Evolutionary conservation across 2,113 vertebrate genomes (phyloP).

Genomic region (Mirza zaza): DNA sequence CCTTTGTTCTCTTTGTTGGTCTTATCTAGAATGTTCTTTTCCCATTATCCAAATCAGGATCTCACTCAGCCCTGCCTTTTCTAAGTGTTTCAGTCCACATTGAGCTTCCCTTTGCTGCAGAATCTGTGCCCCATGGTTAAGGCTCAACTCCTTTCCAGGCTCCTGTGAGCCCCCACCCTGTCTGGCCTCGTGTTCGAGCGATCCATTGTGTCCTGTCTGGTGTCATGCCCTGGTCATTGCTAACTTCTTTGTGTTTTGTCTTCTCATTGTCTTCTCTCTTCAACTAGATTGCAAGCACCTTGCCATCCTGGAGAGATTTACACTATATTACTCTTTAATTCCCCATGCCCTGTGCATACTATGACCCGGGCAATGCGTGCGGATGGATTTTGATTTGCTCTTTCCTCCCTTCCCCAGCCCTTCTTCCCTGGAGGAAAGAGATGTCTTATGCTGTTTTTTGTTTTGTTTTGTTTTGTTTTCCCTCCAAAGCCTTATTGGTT

Average conservation of each 20-base stretch:
- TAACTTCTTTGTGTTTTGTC: background rate
- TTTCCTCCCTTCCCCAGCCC: background rate
- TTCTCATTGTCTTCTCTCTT: background rate
- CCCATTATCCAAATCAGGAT: background rate
- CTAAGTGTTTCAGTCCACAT: fast-evolving
- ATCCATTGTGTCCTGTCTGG: too few relatives aligned
- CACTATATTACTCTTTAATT: background rate
- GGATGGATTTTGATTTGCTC: background rate
- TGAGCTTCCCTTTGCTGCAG: background rate
- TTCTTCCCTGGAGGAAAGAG: background rate
- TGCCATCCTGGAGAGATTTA: background rate
- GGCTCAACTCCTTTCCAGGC: background rate
- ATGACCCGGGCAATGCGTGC: background rate
- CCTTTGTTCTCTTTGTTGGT: background rate
- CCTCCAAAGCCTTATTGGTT: background rate
- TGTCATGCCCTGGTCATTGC: background rate
- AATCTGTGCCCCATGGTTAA: fast-evolving
- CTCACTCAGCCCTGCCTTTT: background rate
- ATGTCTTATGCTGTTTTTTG: background rate
- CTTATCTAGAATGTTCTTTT: background rate
- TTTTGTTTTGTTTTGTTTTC: too few relatives aligned
- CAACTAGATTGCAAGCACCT: background rate
- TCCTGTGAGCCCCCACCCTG: fast-evolving
- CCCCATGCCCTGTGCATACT: background rate
- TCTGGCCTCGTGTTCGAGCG: background rate